Percentiles rank a stretch among this genome's conserved stretches.
phyloP scores from a whole-genome alignment of 2,797 vertebrate genomes.

The Rachycentron canadum region DNA sequence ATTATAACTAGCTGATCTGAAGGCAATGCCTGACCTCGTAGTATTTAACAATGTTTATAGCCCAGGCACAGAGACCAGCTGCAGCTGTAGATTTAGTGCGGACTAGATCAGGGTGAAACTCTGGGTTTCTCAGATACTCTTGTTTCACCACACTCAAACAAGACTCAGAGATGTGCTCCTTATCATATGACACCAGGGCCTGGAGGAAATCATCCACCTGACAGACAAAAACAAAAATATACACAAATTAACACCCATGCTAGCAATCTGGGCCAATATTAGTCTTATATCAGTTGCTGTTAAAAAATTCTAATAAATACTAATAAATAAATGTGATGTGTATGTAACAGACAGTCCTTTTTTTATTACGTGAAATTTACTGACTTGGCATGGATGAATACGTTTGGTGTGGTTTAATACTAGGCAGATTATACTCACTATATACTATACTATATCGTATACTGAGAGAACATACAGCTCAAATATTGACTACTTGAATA shows the following conservation, averaged over 20 bases:
- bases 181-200: slow-evolving; percentile 87
- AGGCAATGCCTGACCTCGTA: slow-evolving; percentile 83
- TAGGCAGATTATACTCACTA: too few relatives aligned
- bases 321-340: too few relatives aligned
- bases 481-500: not conserved
- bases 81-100: slow-evolving; percentile 89
- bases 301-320: too few relatives aligned
- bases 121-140: slow-evolving; percentile 86
- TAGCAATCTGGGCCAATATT: not conserved
- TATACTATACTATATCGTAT: too few relatives aligned
- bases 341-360: too few relatives aligned
- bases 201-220: slow-evolving; percentile 91
- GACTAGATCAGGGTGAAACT: slow-evolving; percentile 89
- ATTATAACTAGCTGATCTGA: slow-evolving; percentile 13
- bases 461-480: not conserved
- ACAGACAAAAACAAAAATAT: slow-evolving; percentile 48
- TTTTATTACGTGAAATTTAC: not conserved
- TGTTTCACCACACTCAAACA: slow-evolving; percentile 89
- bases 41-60: slow-evolving; percentile 89
- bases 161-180: slow-evolving; percentile 90
- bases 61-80: slow-evolving; percentile 90
- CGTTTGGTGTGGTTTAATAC: too few relatives aligned
- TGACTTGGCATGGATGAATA: not conserved
- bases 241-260: slow-evolving; percentile 7
- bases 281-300: not conserved